These are phyloP conservation scores for Cephalopterus ornatus DNA, from an alignment of 2,113 vertebrate genomes.

Conservation along the genomic window DNA sequence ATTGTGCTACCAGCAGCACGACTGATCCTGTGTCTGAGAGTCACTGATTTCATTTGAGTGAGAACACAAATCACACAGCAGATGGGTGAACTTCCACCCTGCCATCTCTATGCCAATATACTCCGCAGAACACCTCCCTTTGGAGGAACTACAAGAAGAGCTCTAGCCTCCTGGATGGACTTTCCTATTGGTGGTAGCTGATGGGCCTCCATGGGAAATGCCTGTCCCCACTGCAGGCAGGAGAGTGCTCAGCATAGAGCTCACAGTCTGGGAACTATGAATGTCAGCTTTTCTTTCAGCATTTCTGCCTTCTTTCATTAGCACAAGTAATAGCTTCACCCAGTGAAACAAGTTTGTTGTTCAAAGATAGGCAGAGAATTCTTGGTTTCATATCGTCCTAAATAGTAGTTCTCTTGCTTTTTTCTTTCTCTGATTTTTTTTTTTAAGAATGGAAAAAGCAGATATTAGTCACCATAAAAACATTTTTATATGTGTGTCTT, in stretches of 20 bases:
- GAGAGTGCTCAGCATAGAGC: background rate
- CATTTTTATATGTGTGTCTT: background rate
- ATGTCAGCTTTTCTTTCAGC: background rate
- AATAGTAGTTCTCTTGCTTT: background rate
- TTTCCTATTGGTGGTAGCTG: background rate
- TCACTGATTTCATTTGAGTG: background rate
- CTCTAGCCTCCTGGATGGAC: rapidly evolving
- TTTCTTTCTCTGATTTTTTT: background rate
- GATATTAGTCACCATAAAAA: background rate
- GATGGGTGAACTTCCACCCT: background rate
- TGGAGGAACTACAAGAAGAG: background rate
- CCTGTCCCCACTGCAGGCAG: background rate
- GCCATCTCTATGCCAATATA: background rate
- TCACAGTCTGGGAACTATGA: background rate
- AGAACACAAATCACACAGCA: background rate
- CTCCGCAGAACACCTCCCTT: background rate
- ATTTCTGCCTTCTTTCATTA: background rate
- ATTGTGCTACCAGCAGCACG: background rate
- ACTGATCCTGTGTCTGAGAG: too few relatives aligned
- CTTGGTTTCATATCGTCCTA: background rate
- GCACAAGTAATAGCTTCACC: background rate
- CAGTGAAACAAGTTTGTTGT: background rate
- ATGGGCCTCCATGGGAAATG: background rate
- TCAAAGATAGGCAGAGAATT: background rate
- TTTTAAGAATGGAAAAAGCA: conserved; percentile 6